phyloP scores from a whole-genome alignment of 2,888 invertebrate genomes.

The Alcis repandata region DNA sequence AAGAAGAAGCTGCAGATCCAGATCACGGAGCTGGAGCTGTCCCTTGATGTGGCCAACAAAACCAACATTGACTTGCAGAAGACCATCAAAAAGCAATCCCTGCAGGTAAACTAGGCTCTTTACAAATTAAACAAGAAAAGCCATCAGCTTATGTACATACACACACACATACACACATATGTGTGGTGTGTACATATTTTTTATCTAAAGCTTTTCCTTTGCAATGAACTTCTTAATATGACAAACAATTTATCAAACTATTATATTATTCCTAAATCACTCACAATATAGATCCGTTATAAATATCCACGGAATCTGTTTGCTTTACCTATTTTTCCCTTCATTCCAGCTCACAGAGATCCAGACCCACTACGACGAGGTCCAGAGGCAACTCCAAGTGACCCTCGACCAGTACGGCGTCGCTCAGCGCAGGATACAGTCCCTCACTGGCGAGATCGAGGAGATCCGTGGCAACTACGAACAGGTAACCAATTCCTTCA shows the following conservation, averaged over 20 bases:
- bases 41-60: constrained; percentile 99
- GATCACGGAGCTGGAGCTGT: constrained; percentile 98
- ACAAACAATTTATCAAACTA: no score
- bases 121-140: not conserved
- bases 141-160: not conserved
- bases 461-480: constrained; percentile 97
- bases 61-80: constrained; percentile 98
- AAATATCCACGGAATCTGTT: no score
- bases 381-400: constrained; percentile 97
- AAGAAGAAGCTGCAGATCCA: constrained; percentile 99
- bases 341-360: constrained; percentile 91
- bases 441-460: constrained; percentile 97
- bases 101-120: constrained; percentile 88
- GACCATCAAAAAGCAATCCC: constrained; percentile 98
- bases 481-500: constrained; percentile 67
- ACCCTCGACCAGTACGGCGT: constrained; percentile 97
- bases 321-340: not conserved
- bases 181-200: not conserved
- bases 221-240: no score
- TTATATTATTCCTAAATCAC: no score
- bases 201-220: no score
- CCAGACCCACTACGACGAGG: constrained; percentile 98
- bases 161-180: no score
- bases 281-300: no score
- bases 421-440: constrained; percentile 95